A percentile compares a stretch with the other conserved stretches of the same genome.
Conservation (phyloP, 2,888 invertebrate genomes). For the Acronicta leporina region DNA sequence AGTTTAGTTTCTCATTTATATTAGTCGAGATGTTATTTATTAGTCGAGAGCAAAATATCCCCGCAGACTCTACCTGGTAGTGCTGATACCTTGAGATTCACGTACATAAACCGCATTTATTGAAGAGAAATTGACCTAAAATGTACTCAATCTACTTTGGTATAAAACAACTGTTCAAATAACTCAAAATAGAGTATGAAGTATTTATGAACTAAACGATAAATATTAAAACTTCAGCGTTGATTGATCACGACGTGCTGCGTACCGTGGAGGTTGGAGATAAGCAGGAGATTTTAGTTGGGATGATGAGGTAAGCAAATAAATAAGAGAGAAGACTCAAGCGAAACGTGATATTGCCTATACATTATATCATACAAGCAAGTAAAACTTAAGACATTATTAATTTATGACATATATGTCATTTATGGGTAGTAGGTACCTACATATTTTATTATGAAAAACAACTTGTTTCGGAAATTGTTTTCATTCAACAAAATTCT, state of each 20-base stretch:
- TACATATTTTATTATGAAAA: constrained; percentile 9
- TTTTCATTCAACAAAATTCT: constrained; percentile 10
- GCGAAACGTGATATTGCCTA: constrained; percentile 32
- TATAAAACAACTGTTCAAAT: constrained; percentile 14
- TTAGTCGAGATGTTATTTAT: too few relatives aligned
- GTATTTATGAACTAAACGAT: neutral
- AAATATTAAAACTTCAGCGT: constrained; percentile 11
- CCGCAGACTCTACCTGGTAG: too few relatives aligned
- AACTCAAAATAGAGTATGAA: neutral
- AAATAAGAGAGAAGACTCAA: constrained; percentile 27
- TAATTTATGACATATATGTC: too few relatives aligned
- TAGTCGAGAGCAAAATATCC: too few relatives aligned
- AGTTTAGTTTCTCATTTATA: too few relatives aligned
- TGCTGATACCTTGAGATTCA: neutral
- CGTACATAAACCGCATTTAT: neutral
- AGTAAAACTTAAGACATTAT: too few relatives aligned
- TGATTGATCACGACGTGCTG: constrained; percentile 13
- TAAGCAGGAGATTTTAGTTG: constrained; percentile 15
- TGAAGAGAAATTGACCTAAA: neutral
- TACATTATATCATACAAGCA: neutral
- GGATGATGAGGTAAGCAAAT: constrained; percentile 16
- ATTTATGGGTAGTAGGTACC: neutral
- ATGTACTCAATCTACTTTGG: neutral
- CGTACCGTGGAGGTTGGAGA: constrained; percentile 28
- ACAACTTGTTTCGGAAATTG: constrained; percentile 18